Evolutionary conservation across 2,113 vertebrate species (phyloP).

Genomic region (Benitochromis conjunctus): DNA sequence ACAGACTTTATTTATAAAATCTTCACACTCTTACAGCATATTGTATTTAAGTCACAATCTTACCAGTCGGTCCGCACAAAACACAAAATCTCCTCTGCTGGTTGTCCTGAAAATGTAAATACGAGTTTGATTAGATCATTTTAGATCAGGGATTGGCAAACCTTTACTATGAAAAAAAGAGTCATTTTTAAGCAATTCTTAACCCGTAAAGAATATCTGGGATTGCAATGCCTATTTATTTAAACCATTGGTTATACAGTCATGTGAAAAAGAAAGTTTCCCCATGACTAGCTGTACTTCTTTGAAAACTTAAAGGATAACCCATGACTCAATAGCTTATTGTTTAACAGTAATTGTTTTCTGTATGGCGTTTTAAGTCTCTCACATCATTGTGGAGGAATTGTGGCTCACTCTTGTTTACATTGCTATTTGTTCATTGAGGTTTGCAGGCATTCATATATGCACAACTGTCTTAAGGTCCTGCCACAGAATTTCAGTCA

Average conservation of each 20-base stretch:
- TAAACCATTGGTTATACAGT: neutral
- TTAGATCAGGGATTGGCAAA: neutral
- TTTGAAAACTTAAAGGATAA: neutral
- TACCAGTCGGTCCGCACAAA: slow-evolving; percentile 96
- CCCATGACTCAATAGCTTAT: neutral
- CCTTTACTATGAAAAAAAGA: neutral
- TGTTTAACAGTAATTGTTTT: neutral
- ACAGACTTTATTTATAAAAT: neutral
- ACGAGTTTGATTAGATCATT: neutral
- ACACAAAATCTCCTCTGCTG: slow-evolving; percentile 96
- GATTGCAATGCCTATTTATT: neutral
- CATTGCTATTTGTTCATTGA: neutral
- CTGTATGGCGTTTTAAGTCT: neutral
- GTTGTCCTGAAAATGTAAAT: slow-evolving; percentile 80
- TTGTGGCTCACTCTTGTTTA: neutral
- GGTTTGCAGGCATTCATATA: neutral
- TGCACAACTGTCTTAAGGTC: neutral
- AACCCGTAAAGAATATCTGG: neutral
- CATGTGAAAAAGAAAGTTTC: neutral
- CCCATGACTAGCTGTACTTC: neutral
- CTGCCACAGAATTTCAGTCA: neutral
- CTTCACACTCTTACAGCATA: neutral
- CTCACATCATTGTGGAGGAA: neutral
- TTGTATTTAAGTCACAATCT: slow-evolving; percentile 42
- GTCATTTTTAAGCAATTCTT: neutral